A percentile compares a stretch with the other conserved stretches of the same genome.
These are phyloP conservation scores for Xerus inauris DNA, from an alignment of 2,113 vertebrate species.

Conservation along the genomic window DNA sequence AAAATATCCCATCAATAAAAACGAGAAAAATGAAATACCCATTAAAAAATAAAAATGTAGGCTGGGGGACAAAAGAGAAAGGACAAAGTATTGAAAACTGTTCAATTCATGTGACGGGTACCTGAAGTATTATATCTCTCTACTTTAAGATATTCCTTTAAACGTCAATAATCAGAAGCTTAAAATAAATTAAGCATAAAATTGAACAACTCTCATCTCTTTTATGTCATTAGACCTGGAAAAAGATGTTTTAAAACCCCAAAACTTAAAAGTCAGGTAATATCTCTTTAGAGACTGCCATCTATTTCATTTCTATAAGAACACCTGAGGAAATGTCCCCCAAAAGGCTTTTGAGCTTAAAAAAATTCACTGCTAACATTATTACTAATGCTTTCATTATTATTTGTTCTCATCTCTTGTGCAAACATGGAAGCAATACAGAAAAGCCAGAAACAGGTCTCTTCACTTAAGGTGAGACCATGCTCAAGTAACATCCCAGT, in stretches of 20 bases:
- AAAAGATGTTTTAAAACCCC: not conserved
- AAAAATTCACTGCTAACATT: not conserved
- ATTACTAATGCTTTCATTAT: not conserved
- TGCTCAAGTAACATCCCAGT: conserved; percentile 45
- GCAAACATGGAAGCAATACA: conserved; percentile 11
- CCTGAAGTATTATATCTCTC: not conserved
- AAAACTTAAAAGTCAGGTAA: not conserved
- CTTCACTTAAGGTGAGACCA: not conserved
- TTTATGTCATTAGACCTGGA: not conserved
- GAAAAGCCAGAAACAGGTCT: conserved; percentile 21
- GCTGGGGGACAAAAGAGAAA: not conserved
- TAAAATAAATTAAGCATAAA: conserved; percentile 39
- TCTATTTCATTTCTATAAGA: not conserved
- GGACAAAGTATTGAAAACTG: not conserved
- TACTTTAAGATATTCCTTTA: not conserved
- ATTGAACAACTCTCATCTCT: not conserved
- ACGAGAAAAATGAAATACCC: not conserved
- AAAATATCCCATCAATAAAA: not conserved
- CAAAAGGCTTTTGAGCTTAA: not conserved
- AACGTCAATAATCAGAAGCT: not conserved
- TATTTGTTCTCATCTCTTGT: conserved; percentile 27
- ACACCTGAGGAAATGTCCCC: conserved; percentile 10
- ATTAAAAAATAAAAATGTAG: not conserved
- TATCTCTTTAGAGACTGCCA: not conserved
- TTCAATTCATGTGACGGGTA: not conserved